Base-by-base conservation (phyloP, 1,140 invertebrate genomes). In the Bombus superbus region DNA sequence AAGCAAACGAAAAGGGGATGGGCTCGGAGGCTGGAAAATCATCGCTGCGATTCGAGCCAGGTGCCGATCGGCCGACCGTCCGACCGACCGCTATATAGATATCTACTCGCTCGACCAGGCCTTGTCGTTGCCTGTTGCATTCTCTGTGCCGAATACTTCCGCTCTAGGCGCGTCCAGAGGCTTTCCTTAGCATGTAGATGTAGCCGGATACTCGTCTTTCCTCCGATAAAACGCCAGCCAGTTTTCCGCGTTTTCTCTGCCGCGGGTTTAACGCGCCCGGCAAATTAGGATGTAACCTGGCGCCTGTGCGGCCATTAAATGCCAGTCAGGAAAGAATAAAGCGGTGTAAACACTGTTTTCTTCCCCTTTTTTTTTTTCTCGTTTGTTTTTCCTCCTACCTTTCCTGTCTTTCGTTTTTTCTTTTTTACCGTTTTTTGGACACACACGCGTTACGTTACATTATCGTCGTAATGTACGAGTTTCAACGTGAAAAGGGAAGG, bases 21-120 rank as follows among this genome's bases (percentile, higher is more conserved):
- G 84, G 68, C 73, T 72, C 40, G 79, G 44, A 85, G 78, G 85
- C 71, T 90, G 80, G 82, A 88, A 90, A 91, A 90, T 88, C 83
- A 91, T 90, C 83, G 81, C 76, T 81, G 78, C 79, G 79, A 90
- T 92, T 90, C 80, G 76, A 73, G 81, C 81, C 91, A 92, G 91
- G 87, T 92, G 86, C 88, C 77, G 85, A 92, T 86, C 89, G 81
- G n/a, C 77, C 81, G 78, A 74, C 85, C 85, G 53, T 78, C 81
- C 82, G 79, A 86, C 76, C 68, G 44, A 82, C 79, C 47, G 40
- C 76, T 75, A 64, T 74, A 74, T 75, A 69, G 69, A 78, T 79
- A 71, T 89, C 66, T 86, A 89, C 66, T 62, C 66, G 25, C 66
- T 53, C n/a, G 62, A 69, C 32, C 72, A 68, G 79, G 62, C 73